These are phyloP conservation scores for Phoenicopterus ruber DNA, from an alignment of 2,113 vertebrate genomes.

Conservation along the genomic window DNA sequence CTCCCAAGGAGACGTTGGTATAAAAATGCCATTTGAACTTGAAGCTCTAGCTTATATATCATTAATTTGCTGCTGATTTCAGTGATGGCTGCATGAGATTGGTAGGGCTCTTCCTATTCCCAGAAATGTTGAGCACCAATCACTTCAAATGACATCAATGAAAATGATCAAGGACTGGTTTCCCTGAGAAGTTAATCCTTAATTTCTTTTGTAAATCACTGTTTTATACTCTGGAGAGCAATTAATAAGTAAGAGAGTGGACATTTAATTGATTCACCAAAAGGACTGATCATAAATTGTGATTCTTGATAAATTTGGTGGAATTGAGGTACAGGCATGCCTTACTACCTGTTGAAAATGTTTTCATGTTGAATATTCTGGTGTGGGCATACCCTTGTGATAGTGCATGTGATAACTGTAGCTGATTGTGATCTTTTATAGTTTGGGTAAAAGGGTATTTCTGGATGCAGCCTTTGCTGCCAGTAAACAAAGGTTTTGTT, in stretches of 20 bases:
- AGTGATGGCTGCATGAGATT: neutral
- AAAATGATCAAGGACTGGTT: neutral
- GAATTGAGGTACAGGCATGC: neutral
- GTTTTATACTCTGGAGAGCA: neutral
- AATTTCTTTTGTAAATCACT: neutral
- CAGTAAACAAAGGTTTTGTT: neutral
- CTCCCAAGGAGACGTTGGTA: neutral
- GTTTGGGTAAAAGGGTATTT: neutral
- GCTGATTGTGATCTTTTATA: neutral
- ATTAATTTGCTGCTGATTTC: slow-evolving; percentile 4
- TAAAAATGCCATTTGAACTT: neutral
- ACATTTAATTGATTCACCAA: neutral
- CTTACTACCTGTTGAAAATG: neutral
- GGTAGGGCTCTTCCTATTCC: neutral
- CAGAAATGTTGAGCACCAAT: neutral
- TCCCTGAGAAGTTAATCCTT: neutral
- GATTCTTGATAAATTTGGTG: neutral
- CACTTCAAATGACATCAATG: neutral
- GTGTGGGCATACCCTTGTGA: neutral
- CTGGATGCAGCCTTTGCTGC: neutral
- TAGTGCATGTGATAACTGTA: neutral
- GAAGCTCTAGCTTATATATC: neutral
- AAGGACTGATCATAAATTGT: neutral
- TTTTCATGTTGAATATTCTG: neutral
- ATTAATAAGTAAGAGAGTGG: neutral